Evolutionary conservation across 30 jellyfish, hydroid and myxozoan species (phyloP).

Genomic region (Pelagia noctiluca): DNA sequence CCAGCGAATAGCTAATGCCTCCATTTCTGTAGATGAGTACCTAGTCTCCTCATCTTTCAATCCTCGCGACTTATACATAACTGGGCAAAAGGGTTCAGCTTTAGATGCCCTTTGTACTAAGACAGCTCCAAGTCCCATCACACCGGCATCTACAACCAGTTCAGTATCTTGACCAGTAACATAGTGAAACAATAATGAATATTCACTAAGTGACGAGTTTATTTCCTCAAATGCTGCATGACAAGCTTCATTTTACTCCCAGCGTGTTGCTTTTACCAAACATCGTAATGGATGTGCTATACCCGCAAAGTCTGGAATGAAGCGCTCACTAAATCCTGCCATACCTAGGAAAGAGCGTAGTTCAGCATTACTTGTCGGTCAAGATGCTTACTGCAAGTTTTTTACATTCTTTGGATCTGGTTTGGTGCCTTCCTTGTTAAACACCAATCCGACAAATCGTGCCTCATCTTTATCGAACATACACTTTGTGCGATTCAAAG

Average conservation of each 20-base stretch:
- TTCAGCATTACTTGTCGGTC: conserved; percentile 1
- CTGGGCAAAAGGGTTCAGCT: conserved; percentile 7
- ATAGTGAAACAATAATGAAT: neutral
- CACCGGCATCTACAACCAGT: conserved; percentile 5
- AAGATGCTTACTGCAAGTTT: neutral
- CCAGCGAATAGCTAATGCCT: conserved; percentile 8
- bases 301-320: neutral
- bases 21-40: conserved; percentile 2
- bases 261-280: neutral
- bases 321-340: conserved; percentile 9
- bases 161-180: conserved; percentile 1
- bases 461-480: conserved; percentile 3
- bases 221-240: conserved; percentile 2
- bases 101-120: conserved; percentile 1
- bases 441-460: conserved; percentile 15
- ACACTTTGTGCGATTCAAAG: conserved; percentile 1
- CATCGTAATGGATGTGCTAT: conserved; percentile 5
- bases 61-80: conserved; percentile 5
- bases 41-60: conserved; percentile 5
- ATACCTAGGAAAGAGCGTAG: conserved; percentile 3
- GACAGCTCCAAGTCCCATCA: conserved; percentile 3
- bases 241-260: neutral
- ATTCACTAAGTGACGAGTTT: neutral
- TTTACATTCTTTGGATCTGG: conserved; percentile 26
- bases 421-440: conserved; percentile 19